phyloP scores from a whole-genome alignment of 1,140 invertebrate genomes.

The Aplysia californica region DNA sequence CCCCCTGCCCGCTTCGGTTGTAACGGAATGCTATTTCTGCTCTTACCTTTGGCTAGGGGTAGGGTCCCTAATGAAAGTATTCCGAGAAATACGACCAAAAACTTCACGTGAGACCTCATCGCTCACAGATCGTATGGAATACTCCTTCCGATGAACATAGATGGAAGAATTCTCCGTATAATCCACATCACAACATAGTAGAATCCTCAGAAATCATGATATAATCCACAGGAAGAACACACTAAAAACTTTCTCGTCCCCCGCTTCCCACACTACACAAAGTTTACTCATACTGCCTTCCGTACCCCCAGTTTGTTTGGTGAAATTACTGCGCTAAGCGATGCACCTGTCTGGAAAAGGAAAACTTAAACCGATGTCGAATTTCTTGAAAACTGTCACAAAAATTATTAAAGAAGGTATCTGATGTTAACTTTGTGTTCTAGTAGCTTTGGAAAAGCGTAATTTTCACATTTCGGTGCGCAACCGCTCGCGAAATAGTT shows the following conservation, averaged over 20 bases:
- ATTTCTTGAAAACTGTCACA: not conserved
- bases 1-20: too few relatives aligned
- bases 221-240: slow-evolving; percentile 5
- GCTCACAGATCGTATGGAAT: slow-evolving; percentile 3
- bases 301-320: not conserved
- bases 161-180: slow-evolving; percentile 9
- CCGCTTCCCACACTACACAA: not conserved
- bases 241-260: not conserved
- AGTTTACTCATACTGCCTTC: not conserved
- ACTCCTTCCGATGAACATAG: slow-evolving; percentile 12
- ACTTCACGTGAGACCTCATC: slow-evolving; percentile 4
- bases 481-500: not conserved
- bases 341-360: not conserved
- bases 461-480: too few relatives aligned
- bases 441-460: not conserved
- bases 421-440: not conserved
- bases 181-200: slow-evolving; percentile 14
- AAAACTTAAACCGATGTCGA: not conserved
- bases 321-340: not conserved
- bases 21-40: not conserved
- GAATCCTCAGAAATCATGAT: slow-evolving; percentile 16
- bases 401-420: not conserved
- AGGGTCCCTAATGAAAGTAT: slow-evolving; percentile 1
- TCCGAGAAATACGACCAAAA: slow-evolving; percentile 12
- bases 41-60: slow-evolving; percentile 12